Evolutionary conservation across 2,797 vertebrate species (phyloP).

Genomic region (Paramormyrops hopkinsi): DNA sequence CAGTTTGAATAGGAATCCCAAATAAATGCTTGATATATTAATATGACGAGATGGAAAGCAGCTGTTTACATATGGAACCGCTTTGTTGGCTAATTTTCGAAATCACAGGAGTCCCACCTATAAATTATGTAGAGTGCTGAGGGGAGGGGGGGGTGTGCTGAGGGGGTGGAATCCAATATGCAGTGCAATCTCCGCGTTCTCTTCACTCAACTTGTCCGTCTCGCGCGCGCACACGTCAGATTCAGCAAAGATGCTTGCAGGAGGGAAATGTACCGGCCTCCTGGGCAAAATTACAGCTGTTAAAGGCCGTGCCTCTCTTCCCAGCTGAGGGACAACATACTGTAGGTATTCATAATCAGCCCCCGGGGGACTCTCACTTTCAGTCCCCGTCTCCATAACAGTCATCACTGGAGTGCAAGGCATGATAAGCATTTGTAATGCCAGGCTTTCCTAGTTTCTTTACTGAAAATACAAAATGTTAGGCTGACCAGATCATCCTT

Average conservation of each 20-base stretch:
- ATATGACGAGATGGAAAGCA: neutral
- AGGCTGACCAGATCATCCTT: neutral
- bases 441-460: conserved; percentile 17
- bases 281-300: conserved; percentile 27
- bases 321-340: conserved; percentile 25
- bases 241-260: neutral
- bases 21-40: neutral
- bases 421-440: neutral
- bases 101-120: conserved; percentile 30
- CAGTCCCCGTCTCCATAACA: conserved; percentile 14
- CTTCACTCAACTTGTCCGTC: conserved; percentile 11
- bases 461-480: conserved; percentile 22
- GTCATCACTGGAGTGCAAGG: conserved; percentile 12
- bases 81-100: conserved; percentile 33
- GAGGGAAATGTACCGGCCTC: conserved; percentile 13
- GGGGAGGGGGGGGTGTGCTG: neutral
- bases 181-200: conserved; percentile 16
- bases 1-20: neutral
- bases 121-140: conserved; percentile 46
- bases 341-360: conserved; percentile 18
- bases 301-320: conserved; percentile 20
- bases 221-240: neutral
- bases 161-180: conserved; percentile 38
- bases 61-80: conserved; percentile 2
- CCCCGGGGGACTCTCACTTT: neutral